Evolutionary conservation across 2,888 invertebrate species (phyloP).

Genomic region (Drosophila pegasa): DNA sequence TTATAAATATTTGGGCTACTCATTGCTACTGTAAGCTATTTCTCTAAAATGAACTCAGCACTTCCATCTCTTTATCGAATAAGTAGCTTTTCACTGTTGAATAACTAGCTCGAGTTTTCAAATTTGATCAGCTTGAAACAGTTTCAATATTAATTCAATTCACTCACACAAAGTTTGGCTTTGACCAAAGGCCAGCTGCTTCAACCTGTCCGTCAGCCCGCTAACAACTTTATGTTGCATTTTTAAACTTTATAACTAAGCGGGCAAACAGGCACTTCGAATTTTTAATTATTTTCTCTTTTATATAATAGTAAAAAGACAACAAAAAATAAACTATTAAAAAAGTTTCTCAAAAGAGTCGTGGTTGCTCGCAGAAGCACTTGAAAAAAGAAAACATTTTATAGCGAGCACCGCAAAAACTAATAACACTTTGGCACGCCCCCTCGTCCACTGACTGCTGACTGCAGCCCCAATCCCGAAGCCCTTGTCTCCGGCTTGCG

Average conservation of each 20-base stretch:
- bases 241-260: conserved; percentile 65
- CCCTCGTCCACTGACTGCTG: conserved; percentile 12
- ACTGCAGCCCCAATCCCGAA: conserved; percentile 12
- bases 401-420: conserved; percentile 74
- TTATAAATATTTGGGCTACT: neutral
- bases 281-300: conserved; percentile 73
- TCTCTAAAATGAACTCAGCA: neutral
- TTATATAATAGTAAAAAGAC: conserved; percentile 24
- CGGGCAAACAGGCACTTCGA: conserved; percentile 55
- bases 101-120: neutral
- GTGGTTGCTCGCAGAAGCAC: conserved; percentile 29
- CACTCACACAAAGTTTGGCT: conserved; percentile 28
- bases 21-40: neutral
- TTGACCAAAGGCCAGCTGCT: conserved; percentile 17
- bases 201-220: conserved; percentile 29
- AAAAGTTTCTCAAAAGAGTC: conserved; percentile 15
- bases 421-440: conserved; percentile 70
- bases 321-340: conserved; percentile 26
- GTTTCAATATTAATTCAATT: conserved; percentile 34
- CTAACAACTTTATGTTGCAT: conserved; percentile 40
- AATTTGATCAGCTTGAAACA: conserved; percentile 27
- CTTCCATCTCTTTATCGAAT: neutral
- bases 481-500: conserved; percentile 27
- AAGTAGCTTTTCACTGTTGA: neutral
- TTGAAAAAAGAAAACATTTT: conserved; percentile 68